These are phyloP conservation scores for Acanthoscelides obtectus DNA, from an alignment of 2,888 invertebrate genomes.

Conservation along the genomic window DNA sequence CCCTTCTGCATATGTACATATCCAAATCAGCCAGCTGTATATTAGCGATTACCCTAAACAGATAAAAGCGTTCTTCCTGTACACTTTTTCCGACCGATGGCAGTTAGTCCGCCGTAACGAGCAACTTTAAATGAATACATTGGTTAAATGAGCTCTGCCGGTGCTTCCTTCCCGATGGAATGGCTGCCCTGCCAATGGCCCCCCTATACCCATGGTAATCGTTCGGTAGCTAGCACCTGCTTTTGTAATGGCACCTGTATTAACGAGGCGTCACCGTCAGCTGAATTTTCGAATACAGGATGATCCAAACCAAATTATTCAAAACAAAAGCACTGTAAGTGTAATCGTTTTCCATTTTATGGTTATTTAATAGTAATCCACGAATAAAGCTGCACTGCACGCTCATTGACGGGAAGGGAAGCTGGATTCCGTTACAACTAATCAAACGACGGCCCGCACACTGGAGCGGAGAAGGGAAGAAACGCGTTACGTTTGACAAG, in stretches of 20 bases:
- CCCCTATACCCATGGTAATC: conserved; percentile 6
- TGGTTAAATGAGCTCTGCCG: conserved; percentile 5
- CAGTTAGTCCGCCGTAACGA: background rate
- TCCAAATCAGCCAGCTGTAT: background rate
- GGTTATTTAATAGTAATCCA: no score
- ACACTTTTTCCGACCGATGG: background rate
- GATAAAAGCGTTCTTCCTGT: background rate
- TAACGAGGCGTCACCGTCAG: background rate
- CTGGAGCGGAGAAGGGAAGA: no score
- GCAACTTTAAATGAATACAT: conserved; percentile 7
- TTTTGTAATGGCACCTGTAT: conserved; percentile 9
- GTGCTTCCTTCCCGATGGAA: background rate
- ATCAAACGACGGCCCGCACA: no score
- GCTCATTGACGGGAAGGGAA: no score
- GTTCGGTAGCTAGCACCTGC: conserved; percentile 11
- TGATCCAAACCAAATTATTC: background rate
- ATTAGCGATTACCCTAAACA: background rate
- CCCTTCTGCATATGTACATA: background rate
- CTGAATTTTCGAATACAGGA: background rate
- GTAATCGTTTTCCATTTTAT: no score
- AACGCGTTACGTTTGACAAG: no score
- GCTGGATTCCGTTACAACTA: no score
- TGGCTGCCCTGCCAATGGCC: background rate
- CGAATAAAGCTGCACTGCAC: no score
- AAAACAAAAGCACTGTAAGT: no score